Base-by-base conservation (phyloP, 2,888 invertebrate genomes). In the Aleiodes testaceus region DNA sequence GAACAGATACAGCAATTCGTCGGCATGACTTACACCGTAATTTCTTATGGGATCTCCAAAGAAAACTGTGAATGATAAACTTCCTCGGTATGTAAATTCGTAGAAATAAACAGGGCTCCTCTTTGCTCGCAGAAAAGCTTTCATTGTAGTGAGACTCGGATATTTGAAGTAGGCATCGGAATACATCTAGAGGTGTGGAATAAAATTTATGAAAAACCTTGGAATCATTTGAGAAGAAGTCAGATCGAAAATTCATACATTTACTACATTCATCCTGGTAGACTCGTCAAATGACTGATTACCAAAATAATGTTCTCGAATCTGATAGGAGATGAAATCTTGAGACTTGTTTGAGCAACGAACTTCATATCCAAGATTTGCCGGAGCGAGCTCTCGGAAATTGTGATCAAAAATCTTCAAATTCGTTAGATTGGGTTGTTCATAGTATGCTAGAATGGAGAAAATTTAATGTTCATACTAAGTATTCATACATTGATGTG, bases 1-100 rank as follows among this genome's bases (percentile, higher is more conserved):
- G 82, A 96, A 96, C 7, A 96, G 84, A 83, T 96, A 93, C 84
- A 94, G 93, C 66, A 96, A 87, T 74, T 96, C 96, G 79, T 96
- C 95, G 0, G 94, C 95, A 83, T 96, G 95, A 66, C 93, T 93
- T 0, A 94, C 93, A 67, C 95, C 94, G 78, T 93, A 93, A 84
- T 92, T 90, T 66, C 89, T 89, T 30, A 88, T 86, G 1, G 89
- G 87, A 69, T 92, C 93, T 0, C 94, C 94, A 79, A 94, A 94
- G 72, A 93, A 89, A 84, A 90, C 90, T 2, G 93, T 92, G 80
- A 93, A 93, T 75, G 94, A 94, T 45, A 91, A 90, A 6, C 89
- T 89, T 1, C 93, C 93, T 83, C 89, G 90, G 81, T 94, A 93
- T 0, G 90, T 88, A 72, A 94, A 90, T 64, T 92, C 89, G 81